phyloP scores from a whole-genome alignment of 1,140 invertebrate genomes.

The Bacillus rossius region DNA sequence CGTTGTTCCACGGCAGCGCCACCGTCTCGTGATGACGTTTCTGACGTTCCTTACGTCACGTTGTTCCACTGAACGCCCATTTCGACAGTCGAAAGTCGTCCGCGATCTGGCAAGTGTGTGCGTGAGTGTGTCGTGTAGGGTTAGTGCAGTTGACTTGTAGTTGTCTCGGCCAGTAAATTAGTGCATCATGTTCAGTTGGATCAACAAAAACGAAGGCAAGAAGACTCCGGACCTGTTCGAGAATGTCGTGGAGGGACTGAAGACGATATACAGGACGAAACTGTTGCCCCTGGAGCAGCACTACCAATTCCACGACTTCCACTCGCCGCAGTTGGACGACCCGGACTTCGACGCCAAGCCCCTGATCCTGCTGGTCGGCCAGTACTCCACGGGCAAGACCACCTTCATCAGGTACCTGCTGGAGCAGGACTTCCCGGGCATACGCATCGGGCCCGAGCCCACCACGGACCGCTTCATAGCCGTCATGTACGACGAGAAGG shows the following conservation, averaged over 20 bases:
- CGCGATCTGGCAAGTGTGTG: too few species aligned
- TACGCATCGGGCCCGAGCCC: constrained; percentile 92
- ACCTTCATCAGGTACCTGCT: constrained; percentile 96
- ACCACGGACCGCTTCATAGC: constrained; percentile 98
- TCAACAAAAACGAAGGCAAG: constrained; percentile 55
- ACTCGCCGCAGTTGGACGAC: constrained; percentile 92
- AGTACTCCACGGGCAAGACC: constrained; percentile 99
- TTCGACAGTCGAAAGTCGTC: too few species aligned
- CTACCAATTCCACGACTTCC: constrained; percentile 96
- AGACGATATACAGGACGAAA: constrained; percentile 88
- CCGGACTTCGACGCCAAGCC: constrained; percentile 99
- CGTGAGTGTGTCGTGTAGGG: too few species aligned
- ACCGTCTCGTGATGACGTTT: too few species aligned
- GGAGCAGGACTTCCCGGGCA: constrained; percentile 91
- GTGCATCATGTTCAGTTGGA: constrained; percentile 68
- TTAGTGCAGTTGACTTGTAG: too few species aligned
- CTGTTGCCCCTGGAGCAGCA: constrained; percentile 86
- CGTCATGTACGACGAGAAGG: constrained; percentile 91
- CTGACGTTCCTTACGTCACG: too few species aligned
- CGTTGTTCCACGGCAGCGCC: too few species aligned
- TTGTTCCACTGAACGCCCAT: too few species aligned
- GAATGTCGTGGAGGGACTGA: constrained; percentile 82
- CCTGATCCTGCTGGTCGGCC: constrained; percentile 95
- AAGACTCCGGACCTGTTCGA: constrained; percentile 73
- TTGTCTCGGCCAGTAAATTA: too few species aligned